Percentiles rank a stretch among this genome's conserved stretches.
Evolutionary conservation across 2,797 vertebrate genomes (phyloP).

Genomic region (Ctenopoma kingsleyae): DNA sequence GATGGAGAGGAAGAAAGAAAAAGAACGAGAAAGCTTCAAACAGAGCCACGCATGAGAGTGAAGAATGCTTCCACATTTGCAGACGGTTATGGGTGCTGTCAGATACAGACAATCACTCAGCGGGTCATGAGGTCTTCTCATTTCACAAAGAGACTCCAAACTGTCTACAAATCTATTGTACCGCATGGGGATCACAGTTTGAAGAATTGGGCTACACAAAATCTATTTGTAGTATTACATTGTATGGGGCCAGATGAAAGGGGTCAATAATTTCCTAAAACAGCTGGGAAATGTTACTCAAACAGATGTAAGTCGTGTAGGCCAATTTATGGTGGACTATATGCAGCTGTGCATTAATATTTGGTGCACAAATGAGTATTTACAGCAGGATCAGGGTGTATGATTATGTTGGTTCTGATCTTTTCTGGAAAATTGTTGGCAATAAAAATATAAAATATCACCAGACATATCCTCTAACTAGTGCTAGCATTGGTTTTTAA

Average conservation of each 20-base stretch:
- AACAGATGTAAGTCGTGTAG: too few species aligned
- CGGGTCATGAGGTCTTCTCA: slow-evolving; percentile 54
- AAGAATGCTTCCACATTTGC: slow-evolving; percentile 66
- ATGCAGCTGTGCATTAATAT: too few species aligned
- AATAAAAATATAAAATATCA: background rate
- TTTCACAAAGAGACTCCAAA: slow-evolving; percentile 61
- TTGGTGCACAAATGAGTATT: too few species aligned
- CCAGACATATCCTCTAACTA: background rate
- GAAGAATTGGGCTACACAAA: background rate
- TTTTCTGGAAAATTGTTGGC: background rate
- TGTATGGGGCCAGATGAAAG: background rate
- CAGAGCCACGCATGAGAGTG: slow-evolving; percentile 48
- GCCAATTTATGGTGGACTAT: too few species aligned
- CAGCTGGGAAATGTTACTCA: background rate
- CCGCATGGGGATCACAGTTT: slow-evolving; percentile 15
- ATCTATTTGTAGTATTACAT: background rate
- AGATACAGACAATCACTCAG: slow-evolving; percentile 69
- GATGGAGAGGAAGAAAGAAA: slow-evolving; percentile 5
- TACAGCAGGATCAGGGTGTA: too few species aligned
- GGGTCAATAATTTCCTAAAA: background rate
- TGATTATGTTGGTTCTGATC: background rate
- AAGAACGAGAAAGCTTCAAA: slow-evolving; percentile 58
- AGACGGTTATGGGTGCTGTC: slow-evolving; percentile 53
- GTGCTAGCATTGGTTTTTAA: background rate
- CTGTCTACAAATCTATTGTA: slow-evolving; percentile 29